Conservation (phyloP, 2,888 invertebrate genomes). For the Escarpia spicata region DNA sequence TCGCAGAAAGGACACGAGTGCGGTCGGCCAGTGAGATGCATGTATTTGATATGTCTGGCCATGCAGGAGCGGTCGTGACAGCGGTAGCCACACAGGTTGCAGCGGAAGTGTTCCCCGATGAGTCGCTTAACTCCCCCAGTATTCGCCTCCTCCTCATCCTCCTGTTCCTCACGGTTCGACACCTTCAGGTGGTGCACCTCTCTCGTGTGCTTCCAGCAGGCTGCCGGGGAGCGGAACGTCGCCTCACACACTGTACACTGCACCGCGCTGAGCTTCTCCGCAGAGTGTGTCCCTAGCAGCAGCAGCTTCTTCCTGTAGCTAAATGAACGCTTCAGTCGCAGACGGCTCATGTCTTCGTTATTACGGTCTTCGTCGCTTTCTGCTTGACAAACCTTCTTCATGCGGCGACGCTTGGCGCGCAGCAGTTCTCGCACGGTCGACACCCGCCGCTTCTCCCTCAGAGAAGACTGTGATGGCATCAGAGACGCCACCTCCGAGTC, state of each 20-base stretch:
- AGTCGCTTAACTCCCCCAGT: neutral
- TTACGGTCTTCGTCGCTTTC: slow-evolving; percentile 1
- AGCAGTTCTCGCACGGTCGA: neutral
- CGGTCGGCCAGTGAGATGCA: slow-evolving; percentile 37
- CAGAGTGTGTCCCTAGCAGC: too few species aligned
- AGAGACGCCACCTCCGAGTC: neutral
- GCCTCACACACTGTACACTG: neutral
- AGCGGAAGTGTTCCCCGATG: slow-evolving; percentile 31
- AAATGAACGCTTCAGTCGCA: neutral
- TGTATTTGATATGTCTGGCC: slow-evolving; percentile 42
- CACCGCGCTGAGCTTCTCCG: neutral
- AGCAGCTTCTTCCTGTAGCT: neutral
- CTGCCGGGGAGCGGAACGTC: neutral
- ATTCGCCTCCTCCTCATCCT: neutral
- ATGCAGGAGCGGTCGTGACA: slow-evolving; percentile 40
- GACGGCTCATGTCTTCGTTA: neutral
- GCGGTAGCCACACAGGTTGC: slow-evolving; percentile 35
- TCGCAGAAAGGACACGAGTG: slow-evolving; percentile 40
- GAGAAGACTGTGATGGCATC: neutral
- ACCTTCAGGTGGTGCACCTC: neutral
- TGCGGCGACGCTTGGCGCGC: neutral
- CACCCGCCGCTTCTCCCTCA: slow-evolving; percentile 19
- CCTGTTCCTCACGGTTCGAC: neutral
- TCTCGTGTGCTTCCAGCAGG: neutral
- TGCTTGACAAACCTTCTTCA: neutral